Conservation (phyloP, 2,113 vertebrate genomes). For the Amblyopsis rosae region DNA sequence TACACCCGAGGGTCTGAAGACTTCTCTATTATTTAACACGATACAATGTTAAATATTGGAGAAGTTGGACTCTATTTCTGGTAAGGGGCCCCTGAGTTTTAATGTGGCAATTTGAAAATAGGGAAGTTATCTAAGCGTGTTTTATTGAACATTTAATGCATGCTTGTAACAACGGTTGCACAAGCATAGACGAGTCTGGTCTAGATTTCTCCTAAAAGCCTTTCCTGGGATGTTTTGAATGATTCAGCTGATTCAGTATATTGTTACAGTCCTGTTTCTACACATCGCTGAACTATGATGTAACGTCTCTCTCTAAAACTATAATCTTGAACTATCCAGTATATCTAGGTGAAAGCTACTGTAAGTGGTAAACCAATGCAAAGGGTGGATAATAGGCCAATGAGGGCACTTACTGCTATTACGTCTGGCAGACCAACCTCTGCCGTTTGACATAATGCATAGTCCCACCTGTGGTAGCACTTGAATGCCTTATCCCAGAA, state of each 20-base stretch:
- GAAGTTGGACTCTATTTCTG: slow-evolving; percentile 40
- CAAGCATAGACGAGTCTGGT: slow-evolving; percentile 34
- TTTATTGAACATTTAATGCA: slow-evolving; percentile 43
- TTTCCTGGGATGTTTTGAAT: slow-evolving; percentile 23
- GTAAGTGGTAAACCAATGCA: no score
- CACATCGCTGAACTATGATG: neutral
- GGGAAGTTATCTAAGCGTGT: slow-evolving; percentile 48
- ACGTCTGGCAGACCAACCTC: no score
- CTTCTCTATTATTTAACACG: slow-evolving; percentile 8
- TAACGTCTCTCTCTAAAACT: neutral
- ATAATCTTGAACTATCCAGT: no score
- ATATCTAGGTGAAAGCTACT: no score
- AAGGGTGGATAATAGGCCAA: no score
- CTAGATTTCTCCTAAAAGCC: slow-evolving; percentile 45
- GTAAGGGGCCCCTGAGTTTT: slow-evolving; percentile 35
- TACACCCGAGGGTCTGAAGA: slow-evolving; percentile 58
- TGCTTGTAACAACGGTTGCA: slow-evolving; percentile 13
- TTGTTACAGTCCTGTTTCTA: slow-evolving; percentile 14
- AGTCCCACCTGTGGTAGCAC: no score
- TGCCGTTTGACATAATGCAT: no score
- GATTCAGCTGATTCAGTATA: slow-evolving; percentile 18
- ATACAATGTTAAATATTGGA: slow-evolving; percentile 26
- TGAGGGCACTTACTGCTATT: no score
- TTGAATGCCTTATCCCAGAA: no score
- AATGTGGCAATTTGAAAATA: slow-evolving; percentile 39